Base-by-base conservation (phyloP, 2,888 invertebrate genomes). In the Ectemnius lituratus region DNA sequence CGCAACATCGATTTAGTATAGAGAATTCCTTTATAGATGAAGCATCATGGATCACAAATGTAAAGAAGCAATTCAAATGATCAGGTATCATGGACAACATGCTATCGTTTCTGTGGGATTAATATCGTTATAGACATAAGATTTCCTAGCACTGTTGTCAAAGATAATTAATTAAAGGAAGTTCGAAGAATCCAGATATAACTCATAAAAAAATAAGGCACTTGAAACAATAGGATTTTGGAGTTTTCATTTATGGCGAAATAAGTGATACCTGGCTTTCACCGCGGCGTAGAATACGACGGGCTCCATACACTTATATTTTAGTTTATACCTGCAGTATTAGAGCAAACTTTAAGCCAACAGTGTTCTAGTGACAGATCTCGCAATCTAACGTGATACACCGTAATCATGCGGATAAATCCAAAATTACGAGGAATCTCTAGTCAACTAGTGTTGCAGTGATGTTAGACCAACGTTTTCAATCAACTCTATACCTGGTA, bases 131-230 rank as follows among this genome's bases (percentile, higher is more conserved):
- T 58, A 61, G 37, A 4, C 37, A 37, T 37, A 62, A 16, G 49
- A 59, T 68, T 67, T 67, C 74, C 27, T 70, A 59, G 62, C 57
- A 47, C 58, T 52, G 56, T 57, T 67, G 62, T 68, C 70, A 70
- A 46, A 57, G 60, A 56, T 18, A 66, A n/a, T 56, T 73, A 52
- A 23, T 69, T 61, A 59, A 58, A 49, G 37, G 71, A 66, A 62
- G 84, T 84, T 84, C 84, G 83, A 83, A 82, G 78, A 81, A 83
- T 81, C 75, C 76, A 75, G 59, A 74, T 74, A 60, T 37, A 66
- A 47, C 46, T 68, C 67, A 56, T 46, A 0, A 14, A 5, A 52
- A 52, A 52, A 14, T 52, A 52, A 5, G 37, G 8, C 37, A 11
- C 37, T 37, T 11, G 37, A 37, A 37, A 37, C 37, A 37, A 37